Base-by-base conservation (phyloP, 2,888 invertebrate species). In the Alcis repandata region DNA sequence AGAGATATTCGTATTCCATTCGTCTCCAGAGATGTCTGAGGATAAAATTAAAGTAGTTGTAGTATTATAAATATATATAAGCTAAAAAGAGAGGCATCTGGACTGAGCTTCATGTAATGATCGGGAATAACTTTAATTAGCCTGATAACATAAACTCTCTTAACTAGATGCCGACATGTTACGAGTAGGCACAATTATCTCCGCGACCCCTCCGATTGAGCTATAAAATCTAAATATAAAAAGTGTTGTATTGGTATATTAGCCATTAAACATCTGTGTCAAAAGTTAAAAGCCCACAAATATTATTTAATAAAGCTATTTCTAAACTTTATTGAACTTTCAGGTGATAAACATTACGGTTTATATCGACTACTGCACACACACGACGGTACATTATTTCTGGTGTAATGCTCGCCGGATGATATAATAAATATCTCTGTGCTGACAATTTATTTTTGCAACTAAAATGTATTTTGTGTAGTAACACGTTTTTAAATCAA, bases 191-290 rank as follows among this genome's bases (percentile, higher is more conserved):
- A 33, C 40, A 52, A 40, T 52, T 45, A 51, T 56, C 40, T 20
- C 48, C 4, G 33, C 19, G 53, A 49, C 49, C 52, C 9, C 17
- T 33, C 20, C 49, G 10, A 49, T 59, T 38, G 38, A 61, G 57
- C 57, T n/a, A 61, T 66, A 61, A 65, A 66, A 66, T 60, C 65
- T 66, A 66, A 57, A 61, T 66, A 46, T 61, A 66, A 36, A 57
- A 17, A 7, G 60, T 46, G 48, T 45, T 56, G 49, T 49, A 65
- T 63, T 63, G 41, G 56, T 41, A 51, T 45, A 60, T 27, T 32
- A 7, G 41, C 20, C 43, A 45, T 52, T 61, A 61, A 66, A 61
- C 57, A 58, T 60, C 45, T 66, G 60, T 52, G 52, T 65, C 51
- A 56, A 32, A 46, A 40, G 51, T 60, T 65, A 57, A 60, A 32